Conservation (phyloP, 1,140 invertebrate species). For the Drosophila watanabei region DNA sequence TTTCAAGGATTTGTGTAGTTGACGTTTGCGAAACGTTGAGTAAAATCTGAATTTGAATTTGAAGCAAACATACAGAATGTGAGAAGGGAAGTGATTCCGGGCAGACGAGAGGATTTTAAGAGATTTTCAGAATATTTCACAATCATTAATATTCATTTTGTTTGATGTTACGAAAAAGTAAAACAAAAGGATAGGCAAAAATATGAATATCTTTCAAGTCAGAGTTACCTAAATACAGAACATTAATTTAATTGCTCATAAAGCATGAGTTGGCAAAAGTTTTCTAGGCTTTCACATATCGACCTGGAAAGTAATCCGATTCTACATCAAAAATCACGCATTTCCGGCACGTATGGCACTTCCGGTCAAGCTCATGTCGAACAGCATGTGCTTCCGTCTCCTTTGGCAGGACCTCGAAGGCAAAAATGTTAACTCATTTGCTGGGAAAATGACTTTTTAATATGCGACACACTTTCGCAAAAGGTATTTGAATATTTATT, state of each 20-base stretch:
- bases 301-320: slow-evolving; percentile 18
- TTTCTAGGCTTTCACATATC: slow-evolving; percentile 18
- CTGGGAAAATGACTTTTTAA: slow-evolving; percentile 82
- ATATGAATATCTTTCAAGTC: background rate
- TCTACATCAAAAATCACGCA: slow-evolving; percentile 70
- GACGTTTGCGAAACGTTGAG: slow-evolving; percentile 48
- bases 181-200: background rate
- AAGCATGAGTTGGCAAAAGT: background rate
- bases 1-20: slow-evolving; percentile 75
- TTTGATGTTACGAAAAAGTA: slow-evolving; percentile 22
- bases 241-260: slow-evolving; percentile 8
- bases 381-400: slow-evolving; percentile 66
- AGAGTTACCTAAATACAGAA: background rate
- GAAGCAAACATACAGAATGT: slow-evolving; percentile 25
- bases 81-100: slow-evolving; percentile 6
- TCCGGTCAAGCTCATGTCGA: slow-evolving; percentile 74
- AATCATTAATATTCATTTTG: slow-evolving; percentile 73
- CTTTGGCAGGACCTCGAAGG: background rate
- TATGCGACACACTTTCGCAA: slow-evolving; percentile 70
- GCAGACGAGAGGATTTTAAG: slow-evolving; percentile 32
- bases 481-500: slow-evolving; percentile 72
- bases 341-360: slow-evolving; percentile 78
- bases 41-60: slow-evolving; percentile 36
- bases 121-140: slow-evolving; percentile 29
- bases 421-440: slow-evolving; percentile 78